Base-by-base conservation (phyloP, 1,140 invertebrate species). In the Colletes gigas region DNA sequence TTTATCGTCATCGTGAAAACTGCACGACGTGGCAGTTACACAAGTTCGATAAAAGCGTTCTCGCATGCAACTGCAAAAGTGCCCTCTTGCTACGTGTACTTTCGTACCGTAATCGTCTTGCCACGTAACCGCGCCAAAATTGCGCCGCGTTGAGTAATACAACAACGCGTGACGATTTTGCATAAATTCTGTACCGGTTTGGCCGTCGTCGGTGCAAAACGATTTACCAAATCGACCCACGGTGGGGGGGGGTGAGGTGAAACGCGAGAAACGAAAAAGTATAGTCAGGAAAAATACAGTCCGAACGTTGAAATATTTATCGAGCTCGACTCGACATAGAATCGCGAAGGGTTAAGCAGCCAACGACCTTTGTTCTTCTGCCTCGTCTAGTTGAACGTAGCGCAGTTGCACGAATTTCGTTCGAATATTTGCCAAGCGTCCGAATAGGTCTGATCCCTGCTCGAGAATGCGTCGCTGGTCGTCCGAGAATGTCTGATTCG, bases 41-140 rank as follows among this genome's bases (percentile, higher is more conserved):
- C 55, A 67, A 69, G 66, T 6, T 50, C 63, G 66, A 70, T 78
- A 70, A 78, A 70, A 41, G 21, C 21, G 50, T 63, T 47, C 62
- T 70, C 9, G 66, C 54, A 52, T 52, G 41, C 55, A 62, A 44
- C 30, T 68, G 50, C 54, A 57, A 77, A 77, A 69, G 41, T 60
- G 17, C 44, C 41, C 41, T 2, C 12, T 55, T 12, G 72, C 21
- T 15, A 9, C 30, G 62, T 17, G 39, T 68, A 59, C 44, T 69
- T 77, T 77, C 66, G 55, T 55, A 14, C 15, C 12, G 75, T 41
- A 62, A 70, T 52, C 47, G n/a, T 4, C 19, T 7, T 15, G 67
- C 57, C 44, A 62, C 21, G 68, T 71, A 78, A 71, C n/a, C 67
- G 19, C 12, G 47, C 44, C 68, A 17, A 71, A 78, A 78, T 78